Evolutionary conservation across 2,888 invertebrate genomes (phyloP).

Genomic region (Acrobeloides nanus): DNA sequence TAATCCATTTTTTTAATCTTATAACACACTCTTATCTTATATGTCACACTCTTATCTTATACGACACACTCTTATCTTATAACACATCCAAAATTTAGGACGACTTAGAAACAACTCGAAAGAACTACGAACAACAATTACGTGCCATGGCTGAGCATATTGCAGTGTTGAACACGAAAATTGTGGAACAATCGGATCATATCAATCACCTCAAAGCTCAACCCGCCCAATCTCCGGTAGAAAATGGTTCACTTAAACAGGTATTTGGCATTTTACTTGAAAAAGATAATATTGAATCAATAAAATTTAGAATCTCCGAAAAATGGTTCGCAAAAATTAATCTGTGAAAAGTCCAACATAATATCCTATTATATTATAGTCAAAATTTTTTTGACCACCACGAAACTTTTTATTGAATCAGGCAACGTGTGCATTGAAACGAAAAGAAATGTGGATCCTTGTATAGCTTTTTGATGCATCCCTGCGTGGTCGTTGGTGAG

Average conservation of each 20-base stretch:
- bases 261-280: background rate
- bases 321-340: slow-evolving; percentile 15
- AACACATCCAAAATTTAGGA: slow-evolving; percentile 58
- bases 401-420: too few relatives aligned
- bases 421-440: too few relatives aligned
- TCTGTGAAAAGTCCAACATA: too few relatives aligned
- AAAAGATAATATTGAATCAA: background rate
- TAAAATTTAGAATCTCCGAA: slow-evolving; percentile 10
- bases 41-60: too few relatives aligned
- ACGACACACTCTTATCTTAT: background rate
- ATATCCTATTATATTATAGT: too few relatives aligned
- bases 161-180: slow-evolving; percentile 74
- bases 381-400: too few relatives aligned
- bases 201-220: slow-evolving; percentile 6
- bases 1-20: slow-evolving; percentile 6
- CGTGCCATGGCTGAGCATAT: slow-evolving; percentile 72
- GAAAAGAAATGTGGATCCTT: too few relatives aligned
- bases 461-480: too few relatives aligned
- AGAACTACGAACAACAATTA: slow-evolving; percentile 66
- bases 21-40: too few relatives aligned
- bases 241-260: slow-evolving; percentile 1
- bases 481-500: too few relatives aligned
- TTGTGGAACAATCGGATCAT: slow-evolving; percentile 60
- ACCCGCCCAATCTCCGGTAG: slow-evolving; percentile 1
- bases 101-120: slow-evolving; percentile 64